phyloP scores from a whole-genome alignment of 2,888 invertebrate genomes.

The Leptinotarsa haldemani region DNA sequence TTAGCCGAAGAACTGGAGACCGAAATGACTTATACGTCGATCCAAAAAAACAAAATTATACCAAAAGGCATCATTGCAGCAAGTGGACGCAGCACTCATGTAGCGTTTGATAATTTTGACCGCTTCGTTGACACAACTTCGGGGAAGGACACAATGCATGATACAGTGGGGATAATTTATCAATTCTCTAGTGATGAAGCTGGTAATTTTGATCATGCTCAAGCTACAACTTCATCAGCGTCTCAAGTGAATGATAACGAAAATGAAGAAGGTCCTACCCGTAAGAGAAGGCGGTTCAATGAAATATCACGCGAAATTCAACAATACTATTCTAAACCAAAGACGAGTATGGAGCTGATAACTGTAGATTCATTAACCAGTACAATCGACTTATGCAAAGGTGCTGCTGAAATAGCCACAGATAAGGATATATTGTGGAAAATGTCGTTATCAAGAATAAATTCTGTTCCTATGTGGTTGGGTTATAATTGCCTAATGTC shows the following conservation, averaged over 20 bases:
- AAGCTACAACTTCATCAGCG: slow-evolving; percentile 30
- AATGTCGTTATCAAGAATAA: slow-evolving; percentile 42
- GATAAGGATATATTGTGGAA: slow-evolving; percentile 52
- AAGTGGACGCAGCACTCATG: slow-evolving; percentile 48
- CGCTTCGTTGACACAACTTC: slow-evolving; percentile 40
- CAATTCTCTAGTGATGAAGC: slow-evolving; percentile 40
- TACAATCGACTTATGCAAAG: slow-evolving; percentile 19
- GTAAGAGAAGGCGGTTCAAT: slow-evolving; percentile 33
- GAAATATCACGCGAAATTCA: slow-evolving; percentile 28
- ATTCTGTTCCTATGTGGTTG: slow-evolving; percentile 54
- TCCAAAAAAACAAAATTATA: slow-evolving; percentile 45
- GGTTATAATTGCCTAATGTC: slow-evolving; percentile 50
- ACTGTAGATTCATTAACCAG: slow-evolving; percentile 31
- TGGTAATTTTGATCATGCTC: slow-evolving; percentile 40
- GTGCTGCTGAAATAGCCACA: slow-evolving; percentile 43
- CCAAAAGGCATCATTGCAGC: slow-evolving; percentile 50
- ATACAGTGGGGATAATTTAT: slow-evolving; percentile 44
- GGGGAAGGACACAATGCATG: slow-evolving; percentile 53
- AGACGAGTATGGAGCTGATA: slow-evolving; percentile 29
- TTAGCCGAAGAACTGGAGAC: slow-evolving; percentile 57
- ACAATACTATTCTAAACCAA: slow-evolving; percentile 33
- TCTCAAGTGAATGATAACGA: neutral
- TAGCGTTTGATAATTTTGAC: slow-evolving; percentile 53
- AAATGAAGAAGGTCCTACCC: slow-evolving; percentile 25
- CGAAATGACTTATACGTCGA: slow-evolving; percentile 46